A percentile compares a stretch with the other conserved stretches of the same genome.
Evolutionary conservation across 2,113 vertebrate species (phyloP).

Genomic region (Syngnathoides biaculeatus): DNA sequence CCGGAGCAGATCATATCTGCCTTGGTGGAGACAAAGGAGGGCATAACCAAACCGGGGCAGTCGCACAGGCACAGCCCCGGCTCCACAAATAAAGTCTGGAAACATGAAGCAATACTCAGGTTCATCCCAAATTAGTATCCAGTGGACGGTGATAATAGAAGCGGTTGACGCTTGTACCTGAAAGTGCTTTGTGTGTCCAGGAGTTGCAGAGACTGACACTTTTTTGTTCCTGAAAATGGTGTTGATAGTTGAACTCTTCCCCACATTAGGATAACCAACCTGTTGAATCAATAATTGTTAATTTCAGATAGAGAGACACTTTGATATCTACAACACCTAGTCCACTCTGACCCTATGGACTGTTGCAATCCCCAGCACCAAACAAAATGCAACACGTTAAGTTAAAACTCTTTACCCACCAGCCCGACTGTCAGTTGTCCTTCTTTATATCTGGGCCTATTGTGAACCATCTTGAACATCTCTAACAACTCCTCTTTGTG

Average conservation of each 20-base stretch:
- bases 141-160: not conserved
- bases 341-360: not conserved
- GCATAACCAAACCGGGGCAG: slow-evolving; percentile 97
- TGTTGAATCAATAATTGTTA: slow-evolving; percentile 25
- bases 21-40: slow-evolving; percentile 94
- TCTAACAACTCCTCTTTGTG: slow-evolving; percentile 82
- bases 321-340: not conserved
- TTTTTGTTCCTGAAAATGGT: slow-evolving; percentile 95
- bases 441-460: slow-evolving; percentile 75
- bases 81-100: slow-evolving; percentile 92
- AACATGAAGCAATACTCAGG: slow-evolving; percentile 5
- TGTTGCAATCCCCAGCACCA: not conserved
- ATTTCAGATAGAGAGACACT: not conserved
- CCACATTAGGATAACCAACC: slow-evolving; percentile 98
- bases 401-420: slow-evolving; percentile 72
- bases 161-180: slow-evolving; percentile 77
- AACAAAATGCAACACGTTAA: not conserved
- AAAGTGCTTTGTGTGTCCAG: slow-evolving; percentile 96
- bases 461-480: slow-evolving; percentile 78
- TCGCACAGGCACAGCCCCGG: slow-evolving; percentile 90
- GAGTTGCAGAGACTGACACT: slow-evolving; percentile 93
- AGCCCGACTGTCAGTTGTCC: slow-evolving; percentile 89
- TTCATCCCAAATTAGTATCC: not conserved
- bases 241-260: slow-evolving; percentile 98
- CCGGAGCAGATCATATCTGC: slow-evolving; percentile 96